phyloP scores from a whole-genome alignment of 2,113 vertebrate genomes.

The Hystrix brachyura region DNA sequence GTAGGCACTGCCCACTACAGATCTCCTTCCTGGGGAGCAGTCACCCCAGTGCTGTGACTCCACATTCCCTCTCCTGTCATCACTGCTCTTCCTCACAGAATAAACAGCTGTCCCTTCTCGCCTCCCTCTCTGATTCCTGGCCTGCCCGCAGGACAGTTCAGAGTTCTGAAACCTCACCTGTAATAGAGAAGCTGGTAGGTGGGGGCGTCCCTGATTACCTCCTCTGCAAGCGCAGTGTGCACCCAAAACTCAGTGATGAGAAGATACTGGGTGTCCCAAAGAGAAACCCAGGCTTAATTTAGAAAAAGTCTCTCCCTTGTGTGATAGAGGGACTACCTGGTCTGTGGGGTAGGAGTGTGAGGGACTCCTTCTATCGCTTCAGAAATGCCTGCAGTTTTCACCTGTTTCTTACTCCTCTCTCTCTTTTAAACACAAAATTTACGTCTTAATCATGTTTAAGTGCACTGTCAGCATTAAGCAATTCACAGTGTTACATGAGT shows the following conservation, averaged over 20 bases:
- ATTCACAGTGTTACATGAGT: neutral
- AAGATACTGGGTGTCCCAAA: neutral
- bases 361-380: neutral
- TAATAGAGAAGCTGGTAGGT: neutral
- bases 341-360: fast-evolving
- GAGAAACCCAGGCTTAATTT: neutral
- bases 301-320: fast-evolving
- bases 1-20: slow-evolving; percentile 77
- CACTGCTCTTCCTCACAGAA: too few species aligned
- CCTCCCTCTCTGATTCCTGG: neutral
- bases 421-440: neutral
- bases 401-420: fast-evolving
- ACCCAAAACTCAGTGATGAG: neutral
- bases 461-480: neutral
- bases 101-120: too few species aligned
- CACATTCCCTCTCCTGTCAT: neutral
- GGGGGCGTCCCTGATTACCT: neutral
- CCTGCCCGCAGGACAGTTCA: neutral
- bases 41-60: neutral
- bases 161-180: neutral
- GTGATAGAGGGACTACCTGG: fast-evolving
- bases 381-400: neutral
- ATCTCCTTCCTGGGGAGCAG: neutral
- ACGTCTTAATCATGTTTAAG: neutral
- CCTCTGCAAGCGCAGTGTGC: neutral